These are phyloP conservation scores for Lobophora halterata DNA, from an alignment of 2,888 invertebrate genomes.

Conservation along the genomic window DNA sequence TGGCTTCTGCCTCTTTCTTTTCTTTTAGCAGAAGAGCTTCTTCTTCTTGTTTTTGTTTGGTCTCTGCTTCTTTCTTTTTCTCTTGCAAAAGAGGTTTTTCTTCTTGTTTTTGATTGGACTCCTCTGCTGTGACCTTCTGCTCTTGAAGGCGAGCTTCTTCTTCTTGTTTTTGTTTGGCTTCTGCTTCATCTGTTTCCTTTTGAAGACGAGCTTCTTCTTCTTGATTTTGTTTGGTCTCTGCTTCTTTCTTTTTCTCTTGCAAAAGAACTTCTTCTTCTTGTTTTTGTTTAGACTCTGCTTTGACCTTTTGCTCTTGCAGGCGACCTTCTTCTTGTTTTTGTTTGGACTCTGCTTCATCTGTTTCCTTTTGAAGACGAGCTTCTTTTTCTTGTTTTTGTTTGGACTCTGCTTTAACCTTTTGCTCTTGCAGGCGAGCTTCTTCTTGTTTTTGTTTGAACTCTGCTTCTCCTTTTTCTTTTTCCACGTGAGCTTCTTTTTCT, in stretches of 20 bases:
- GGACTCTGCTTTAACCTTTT: constrained; percentile 8
- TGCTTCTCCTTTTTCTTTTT: not conserved
- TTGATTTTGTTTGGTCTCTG: not conserved
- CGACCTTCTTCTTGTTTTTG: not conserved
- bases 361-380: constrained; percentile 4
- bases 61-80: constrained; percentile 9
- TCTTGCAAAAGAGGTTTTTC: constrained; percentile 13
- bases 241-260: too few species aligned
- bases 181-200: constrained; percentile 9
- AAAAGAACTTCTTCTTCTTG: not conserved
- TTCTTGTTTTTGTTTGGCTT: constrained; percentile 17
- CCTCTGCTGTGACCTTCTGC: constrained; percentile 5
- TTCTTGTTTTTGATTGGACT: constrained; percentile 10
- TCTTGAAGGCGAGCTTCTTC: constrained; percentile 3
- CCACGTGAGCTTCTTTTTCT: too few species aligned
- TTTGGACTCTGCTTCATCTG: constrained; percentile 16
- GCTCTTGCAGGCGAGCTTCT: not conserved
- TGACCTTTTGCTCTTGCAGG: not conserved
- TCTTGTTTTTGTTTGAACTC: not conserved
- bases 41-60: constrained; percentile 14
- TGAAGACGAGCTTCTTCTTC: not conserved
- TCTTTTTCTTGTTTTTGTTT: constrained; percentile 18
- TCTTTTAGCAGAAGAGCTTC: constrained; percentile 11
- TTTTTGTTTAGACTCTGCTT: constrained; percentile 14
- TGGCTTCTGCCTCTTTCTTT: constrained; percentile 14